These are phyloP conservation scores for Piezodorus guildinii DNA, from an alignment of 1,140 invertebrate species.

Conservation along the genomic window DNA sequence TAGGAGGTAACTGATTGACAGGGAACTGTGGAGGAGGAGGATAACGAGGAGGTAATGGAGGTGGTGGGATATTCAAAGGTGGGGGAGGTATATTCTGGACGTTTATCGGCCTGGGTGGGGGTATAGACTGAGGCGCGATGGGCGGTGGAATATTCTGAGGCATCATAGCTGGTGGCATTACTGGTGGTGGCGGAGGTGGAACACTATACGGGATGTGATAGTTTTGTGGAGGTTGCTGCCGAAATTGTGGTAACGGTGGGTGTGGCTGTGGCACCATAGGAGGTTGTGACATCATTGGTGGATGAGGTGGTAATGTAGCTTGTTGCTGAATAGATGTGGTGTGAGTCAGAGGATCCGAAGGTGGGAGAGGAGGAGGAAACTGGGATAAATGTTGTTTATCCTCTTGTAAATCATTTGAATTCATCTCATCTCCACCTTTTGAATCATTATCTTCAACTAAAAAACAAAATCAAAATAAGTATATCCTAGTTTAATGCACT, in stretches of 20 bases:
- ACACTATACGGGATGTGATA: slow-evolving; percentile 24
- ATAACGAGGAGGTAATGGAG: slow-evolving; percentile 34
- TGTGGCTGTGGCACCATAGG: slow-evolving; percentile 1
- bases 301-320: slow-evolving; percentile 3
- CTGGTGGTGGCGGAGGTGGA: slow-evolving; percentile 22
- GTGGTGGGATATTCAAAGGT: slow-evolving; percentile 33
- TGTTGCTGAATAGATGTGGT: slow-evolving; percentile 22
- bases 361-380: slow-evolving; percentile 31
- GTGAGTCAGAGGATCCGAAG: slow-evolving; percentile 9
- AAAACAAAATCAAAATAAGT: too few species aligned
- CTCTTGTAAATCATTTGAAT: background rate
- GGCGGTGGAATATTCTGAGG: slow-evolving; percentile 28
- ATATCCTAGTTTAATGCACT: too few species aligned
- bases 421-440: background rate
- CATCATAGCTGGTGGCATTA: slow-evolving; percentile 17
- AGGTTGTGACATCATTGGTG: background rate
- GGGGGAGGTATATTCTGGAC: slow-evolving; percentile 40
- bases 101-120: slow-evolving; percentile 38
- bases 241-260: slow-evolving; percentile 16
- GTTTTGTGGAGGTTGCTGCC: slow-evolving; percentile 19
- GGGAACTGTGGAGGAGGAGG: slow-evolving; percentile 31
- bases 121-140: slow-evolving; percentile 34
- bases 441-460: background rate
- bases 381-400: too few species aligned
- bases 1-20: slow-evolving; percentile 31